Base-by-base conservation (phyloP, 2,888 invertebrate species). In the Luperina nickerlii region DNA sequence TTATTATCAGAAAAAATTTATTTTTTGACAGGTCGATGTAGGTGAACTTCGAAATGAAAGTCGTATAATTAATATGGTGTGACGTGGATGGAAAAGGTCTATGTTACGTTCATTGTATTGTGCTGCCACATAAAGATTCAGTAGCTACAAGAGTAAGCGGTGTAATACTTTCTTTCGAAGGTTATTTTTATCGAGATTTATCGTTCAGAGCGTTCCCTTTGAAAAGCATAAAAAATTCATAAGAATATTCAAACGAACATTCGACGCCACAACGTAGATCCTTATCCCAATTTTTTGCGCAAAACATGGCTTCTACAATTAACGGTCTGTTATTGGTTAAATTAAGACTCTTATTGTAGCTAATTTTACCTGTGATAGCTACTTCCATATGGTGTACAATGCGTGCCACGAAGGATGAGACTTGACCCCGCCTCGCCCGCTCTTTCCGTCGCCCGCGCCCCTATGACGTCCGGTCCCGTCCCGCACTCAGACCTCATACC, bases 41-140 rank as follows among this genome's bases (percentile, higher is more conserved):
- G 51, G 51, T 51, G 51, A 51, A 18, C 7, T 51, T 18, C 20
- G 51, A 51, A 51, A 51, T 51, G 18, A 51, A 51, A 51, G 51
- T 20, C 20, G 51, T 51, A 51, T 60, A 62, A 62, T 62, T 13
- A 74, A 74, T 81, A 81, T 60, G 6, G 18, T 66, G 51, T 51
- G 60, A 15, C 38, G 66, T 60, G 48, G 24, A 42, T 18, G 9
- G 9, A 0, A 15, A 45, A 67, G 60, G 66, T 24, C 24, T 38
- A 38, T 62, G 38, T 27, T 45, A 62, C 38, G 20, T 67, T 51
- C 20, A 60, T 18, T 54, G 60, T 62, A 38, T 38, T 60, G 76
- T 54, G 76, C 51, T 18, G 51, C 67, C 76, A 45, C 76, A 80
- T 76, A 82, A 76, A 83, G 77, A 83, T 76, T 76, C 66, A 82